phyloP scores from a whole-genome alignment of 2,888 invertebrate genomes.

The Linnaemya tessellans region DNA sequence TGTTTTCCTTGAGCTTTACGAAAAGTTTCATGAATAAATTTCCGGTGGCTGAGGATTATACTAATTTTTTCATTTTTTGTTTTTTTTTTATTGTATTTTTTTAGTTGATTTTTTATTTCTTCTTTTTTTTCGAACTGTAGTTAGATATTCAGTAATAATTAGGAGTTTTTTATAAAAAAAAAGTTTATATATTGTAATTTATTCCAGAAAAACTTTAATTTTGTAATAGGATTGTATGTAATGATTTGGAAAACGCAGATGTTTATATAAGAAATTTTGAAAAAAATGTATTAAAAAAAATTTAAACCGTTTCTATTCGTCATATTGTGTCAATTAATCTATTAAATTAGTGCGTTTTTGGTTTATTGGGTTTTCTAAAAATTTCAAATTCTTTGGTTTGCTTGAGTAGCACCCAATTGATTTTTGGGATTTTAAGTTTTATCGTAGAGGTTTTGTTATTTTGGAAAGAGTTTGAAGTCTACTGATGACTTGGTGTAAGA shows the following conservation, averaged over 20 bases:
- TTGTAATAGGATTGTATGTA: neutral
- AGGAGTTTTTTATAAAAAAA: constrained; percentile 12
- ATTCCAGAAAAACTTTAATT: neutral
- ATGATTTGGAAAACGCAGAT: neutral
- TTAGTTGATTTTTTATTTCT: too few species aligned
- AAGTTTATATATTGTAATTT: neutral
- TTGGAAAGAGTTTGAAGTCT: too few species aligned
- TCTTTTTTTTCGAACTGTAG: neutral
- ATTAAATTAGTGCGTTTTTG: too few species aligned
- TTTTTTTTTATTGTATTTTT: constrained; percentile 6
- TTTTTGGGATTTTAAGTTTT: too few species aligned
- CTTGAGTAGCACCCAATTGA: too few species aligned
- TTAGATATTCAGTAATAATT: constrained; percentile 58
- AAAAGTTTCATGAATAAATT: constrained; percentile 63
- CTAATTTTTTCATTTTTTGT: neutral
- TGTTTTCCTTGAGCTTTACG: constrained; percentile 29
- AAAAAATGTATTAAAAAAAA: neutral
- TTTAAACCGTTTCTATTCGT: too few species aligned
- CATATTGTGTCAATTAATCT: too few species aligned
- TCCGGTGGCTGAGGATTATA: constrained; percentile 43
- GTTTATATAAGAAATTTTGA: neutral
- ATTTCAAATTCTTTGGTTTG: too few species aligned
- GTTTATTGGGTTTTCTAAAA: too few species aligned
- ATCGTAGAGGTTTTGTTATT: too few species aligned
- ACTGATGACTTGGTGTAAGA: too few species aligned